Conservation (phyloP, 2,888 invertebrate genomes). For the Philereme transversata region DNA sequence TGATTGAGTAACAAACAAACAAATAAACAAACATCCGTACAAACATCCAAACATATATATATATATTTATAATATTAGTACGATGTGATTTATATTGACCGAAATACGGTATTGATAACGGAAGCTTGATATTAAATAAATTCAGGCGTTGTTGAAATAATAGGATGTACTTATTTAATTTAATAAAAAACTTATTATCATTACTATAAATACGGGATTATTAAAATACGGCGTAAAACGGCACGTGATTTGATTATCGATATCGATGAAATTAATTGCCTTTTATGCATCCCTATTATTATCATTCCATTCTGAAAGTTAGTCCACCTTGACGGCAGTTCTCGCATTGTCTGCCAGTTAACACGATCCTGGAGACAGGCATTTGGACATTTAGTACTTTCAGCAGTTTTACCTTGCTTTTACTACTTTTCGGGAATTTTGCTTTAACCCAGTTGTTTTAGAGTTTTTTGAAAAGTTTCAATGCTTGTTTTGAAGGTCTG, state of each 20-base stretch:
- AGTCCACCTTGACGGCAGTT: constrained; percentile 73
- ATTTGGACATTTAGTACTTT: constrained; percentile 21
- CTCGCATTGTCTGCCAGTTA: constrained; percentile 53
- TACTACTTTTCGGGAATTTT: constrained; percentile 34
- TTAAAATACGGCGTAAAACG: background rate
- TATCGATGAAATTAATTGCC: constrained; percentile 30
- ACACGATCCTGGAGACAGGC: constrained; percentile 25
- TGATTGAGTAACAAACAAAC: no score
- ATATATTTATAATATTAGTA: no score
- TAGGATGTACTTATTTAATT: no score
- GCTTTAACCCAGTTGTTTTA: constrained; percentile 30
- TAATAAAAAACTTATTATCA: no score
- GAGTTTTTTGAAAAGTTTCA: constrained; percentile 14
- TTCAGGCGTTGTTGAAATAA: no score
- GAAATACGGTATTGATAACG: no score
- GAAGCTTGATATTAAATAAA: no score
- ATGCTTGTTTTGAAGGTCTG: constrained; percentile 1
- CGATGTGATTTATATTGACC: no score
- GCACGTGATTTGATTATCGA: constrained; percentile 29
- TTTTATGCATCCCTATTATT: constrained; percentile 47
- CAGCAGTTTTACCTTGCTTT: constrained; percentile 38
- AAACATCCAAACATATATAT: no score
- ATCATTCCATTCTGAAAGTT: constrained; percentile 55
- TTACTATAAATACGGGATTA: background rate
- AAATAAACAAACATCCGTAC: no score